Evolutionary conservation across 92 coral and sea anemone genomes (phyloP).

Genomic region (Muricea muricata): DNA sequence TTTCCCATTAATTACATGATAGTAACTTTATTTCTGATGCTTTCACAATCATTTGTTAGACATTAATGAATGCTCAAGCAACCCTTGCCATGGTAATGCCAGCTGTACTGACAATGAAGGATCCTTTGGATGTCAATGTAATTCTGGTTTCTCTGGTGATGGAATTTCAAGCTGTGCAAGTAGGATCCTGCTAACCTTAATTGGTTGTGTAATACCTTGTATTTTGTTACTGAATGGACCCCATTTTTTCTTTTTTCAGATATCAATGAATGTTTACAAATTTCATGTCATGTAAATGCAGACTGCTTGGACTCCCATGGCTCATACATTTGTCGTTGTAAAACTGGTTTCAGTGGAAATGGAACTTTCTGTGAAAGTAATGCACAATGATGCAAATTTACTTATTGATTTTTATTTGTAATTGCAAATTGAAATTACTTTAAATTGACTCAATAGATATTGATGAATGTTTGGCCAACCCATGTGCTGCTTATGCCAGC

Average conservation of each 20-base stretch:
- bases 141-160: slow-evolving; percentile 20
- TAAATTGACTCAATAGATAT: background rate
- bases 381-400: no score
- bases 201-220: no score
- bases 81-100: slow-evolving; percentile 6
- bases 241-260: background rate
- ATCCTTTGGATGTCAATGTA: slow-evolving; percentile 13
- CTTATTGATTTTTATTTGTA: no score
- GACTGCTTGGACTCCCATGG: slow-evolving; percentile 17
- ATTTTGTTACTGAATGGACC: background rate
- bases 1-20: no score
- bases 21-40: background rate
- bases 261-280: slow-evolving; percentile 13
- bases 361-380: slow-evolving; percentile 34
- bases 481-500: background rate
- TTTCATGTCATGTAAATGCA: slow-evolving; percentile 25
- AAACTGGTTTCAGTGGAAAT: slow-evolving; percentile 8
- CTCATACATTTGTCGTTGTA: slow-evolving; percentile 25
- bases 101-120: slow-evolving; percentile 17
- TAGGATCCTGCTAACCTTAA: no score
- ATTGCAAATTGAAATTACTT: no score
- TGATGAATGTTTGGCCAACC: background rate
- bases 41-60: background rate
- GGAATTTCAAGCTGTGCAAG: slow-evolving; percentile 1
- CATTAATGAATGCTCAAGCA: slow-evolving; percentile 3